Evolutionary conservation across 2,797 vertebrate species (phyloP).

Genomic region (Perodicticus potto): DNA sequence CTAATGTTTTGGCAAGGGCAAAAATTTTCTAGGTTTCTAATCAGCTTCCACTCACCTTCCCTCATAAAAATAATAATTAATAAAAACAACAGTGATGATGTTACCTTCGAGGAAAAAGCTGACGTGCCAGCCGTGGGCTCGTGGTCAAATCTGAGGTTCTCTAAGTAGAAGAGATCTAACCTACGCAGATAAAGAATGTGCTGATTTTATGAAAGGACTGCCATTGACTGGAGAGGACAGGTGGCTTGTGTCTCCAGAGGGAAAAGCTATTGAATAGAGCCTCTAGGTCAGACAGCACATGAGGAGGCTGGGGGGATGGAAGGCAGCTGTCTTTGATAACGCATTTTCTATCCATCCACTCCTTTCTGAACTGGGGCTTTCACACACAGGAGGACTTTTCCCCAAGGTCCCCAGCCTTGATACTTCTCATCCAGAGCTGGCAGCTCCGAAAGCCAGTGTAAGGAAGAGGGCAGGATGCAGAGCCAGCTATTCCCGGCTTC

Average conservation of each 20-base stretch:
- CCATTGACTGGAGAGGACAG: neutral
- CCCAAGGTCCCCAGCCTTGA: neutral
- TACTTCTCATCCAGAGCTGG: neutral
- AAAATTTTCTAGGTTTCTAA: constrained; percentile 38
- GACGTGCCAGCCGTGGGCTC: neutral
- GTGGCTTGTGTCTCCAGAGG: too few relatives aligned
- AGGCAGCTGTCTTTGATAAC: neutral
- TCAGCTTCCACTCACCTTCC: neutral
- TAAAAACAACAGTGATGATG: neutral
- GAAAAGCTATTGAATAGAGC: neutral
- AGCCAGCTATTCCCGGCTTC: neutral
- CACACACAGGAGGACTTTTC: neutral
- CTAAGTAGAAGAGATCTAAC: neutral
- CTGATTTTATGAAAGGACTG: neutral
- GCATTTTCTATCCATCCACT: neutral
- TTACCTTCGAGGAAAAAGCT: neutral
- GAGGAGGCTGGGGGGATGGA: too few relatives aligned
- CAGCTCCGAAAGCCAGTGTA: neutral
- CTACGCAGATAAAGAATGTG: neutral
- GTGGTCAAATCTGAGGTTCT: neutral
- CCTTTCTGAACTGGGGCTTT: neutral
- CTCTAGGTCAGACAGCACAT: neutral
- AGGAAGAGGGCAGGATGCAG: neutral
- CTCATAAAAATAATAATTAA: neutral
- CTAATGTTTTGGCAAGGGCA: constrained; percentile 34